Evolutionary conservation across 2,113 vertebrate species (phyloP), one percentile per base, ranked within the genome.

Genomic region (Pionites leucogaster): DNA sequence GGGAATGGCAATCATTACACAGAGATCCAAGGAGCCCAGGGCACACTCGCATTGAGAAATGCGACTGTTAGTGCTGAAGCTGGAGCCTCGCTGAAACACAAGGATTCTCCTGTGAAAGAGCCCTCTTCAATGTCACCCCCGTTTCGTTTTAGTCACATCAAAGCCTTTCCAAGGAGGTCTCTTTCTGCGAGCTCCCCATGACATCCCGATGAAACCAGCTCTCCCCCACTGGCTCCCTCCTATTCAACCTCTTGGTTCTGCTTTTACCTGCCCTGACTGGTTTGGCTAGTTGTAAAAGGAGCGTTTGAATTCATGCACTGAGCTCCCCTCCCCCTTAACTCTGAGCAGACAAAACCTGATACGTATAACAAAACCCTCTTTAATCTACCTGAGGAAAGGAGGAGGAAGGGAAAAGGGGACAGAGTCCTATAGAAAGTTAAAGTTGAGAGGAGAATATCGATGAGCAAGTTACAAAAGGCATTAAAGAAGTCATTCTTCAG

Each of bases 201-300:
- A 49, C 91, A 69, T n/a, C 76, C 39, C 13, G 1, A 72, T 13
- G 79, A 80, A 65, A 90, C 81, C 29, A 39, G 63, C 91, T 87
- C 52, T 62, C 41, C 88, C 82, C 85, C 90, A 20, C 49, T 5
- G 52, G n/a, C 96, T 95, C 95, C 93, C 96, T 95, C 94, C 77
- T 59, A 23, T 60, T 25, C 75, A 8, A 17, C 78, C 41, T 79
- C 82, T 94, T 27, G 74, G 80, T 82, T 86, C 92, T 98, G 98
- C 98, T 97, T 97, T 93, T 97, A 99, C 98, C 99, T 99, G 99
- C 98, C 98, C 98, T 96, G 98, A 99, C 99, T 99, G 99, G 99
- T 99, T 98, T 98, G 98, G 98, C 99, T 98, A 98, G 99, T 99
- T 99, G 98, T 98, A 98, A 98, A 98, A 99, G 98, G 98, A 99